phyloP scores from a whole-genome alignment of 2,888 invertebrate genomes.

The Heteropelma amictum region DNA sequence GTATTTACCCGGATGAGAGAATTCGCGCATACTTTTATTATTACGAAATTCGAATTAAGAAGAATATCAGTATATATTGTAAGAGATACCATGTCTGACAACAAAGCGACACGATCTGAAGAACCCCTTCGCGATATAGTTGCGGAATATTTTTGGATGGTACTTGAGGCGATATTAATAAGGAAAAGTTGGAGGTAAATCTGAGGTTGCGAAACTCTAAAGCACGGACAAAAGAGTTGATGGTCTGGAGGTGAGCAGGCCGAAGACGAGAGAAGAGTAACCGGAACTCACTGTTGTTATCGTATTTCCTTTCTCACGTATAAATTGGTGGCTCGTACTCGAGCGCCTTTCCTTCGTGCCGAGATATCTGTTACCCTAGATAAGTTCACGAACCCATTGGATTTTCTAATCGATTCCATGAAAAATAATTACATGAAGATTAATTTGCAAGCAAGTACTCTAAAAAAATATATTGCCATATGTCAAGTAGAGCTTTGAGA shows the following conservation, averaged over 20 bases:
- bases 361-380: constrained; percentile 22
- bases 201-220: constrained; percentile 3
- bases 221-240: constrained; percentile 24
- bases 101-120: constrained; percentile 25
- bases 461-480: background rate
- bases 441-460: too few species aligned
- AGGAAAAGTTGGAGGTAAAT: constrained; percentile 37
- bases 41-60: too few species aligned
- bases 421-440: background rate
- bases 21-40: too few species aligned
- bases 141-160: constrained; percentile 11
- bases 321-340: constrained; percentile 47
- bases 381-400: background rate
- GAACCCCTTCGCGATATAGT: background rate
- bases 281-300: constrained; percentile 11
- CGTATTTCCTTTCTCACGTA: constrained; percentile 24
- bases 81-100: too few species aligned
- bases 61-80: too few species aligned
- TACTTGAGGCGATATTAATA: constrained; percentile 50
- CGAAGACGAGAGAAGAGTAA: constrained; percentile 24
- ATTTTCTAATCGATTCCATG: background rate
- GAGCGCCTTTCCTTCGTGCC: background rate
- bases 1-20: too few species aligned
- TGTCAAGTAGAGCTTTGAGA: background rate
- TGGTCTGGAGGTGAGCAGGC: constrained; percentile 5